Evolutionary conservation across 2,888 invertebrate species (phyloP).

Genomic region (Drosophila gaucha): DNA sequence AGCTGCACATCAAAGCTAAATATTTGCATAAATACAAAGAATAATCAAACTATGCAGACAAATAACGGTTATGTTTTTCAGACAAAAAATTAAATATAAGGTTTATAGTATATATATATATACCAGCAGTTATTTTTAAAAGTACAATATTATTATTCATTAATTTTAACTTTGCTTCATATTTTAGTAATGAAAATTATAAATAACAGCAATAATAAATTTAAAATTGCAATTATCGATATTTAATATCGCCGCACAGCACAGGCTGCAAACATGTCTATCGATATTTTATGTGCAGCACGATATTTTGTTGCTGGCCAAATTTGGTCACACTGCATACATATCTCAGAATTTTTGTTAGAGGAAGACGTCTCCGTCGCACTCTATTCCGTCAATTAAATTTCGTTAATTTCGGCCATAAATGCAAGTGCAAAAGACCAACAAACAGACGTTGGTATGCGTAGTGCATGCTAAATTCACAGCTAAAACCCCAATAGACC

Average conservation of each 20-base stretch:
- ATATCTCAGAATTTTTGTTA: slow-evolving; percentile 22
- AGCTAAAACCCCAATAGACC: background rate
- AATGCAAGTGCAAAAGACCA: slow-evolving; percentile 63
- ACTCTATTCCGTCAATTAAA: slow-evolving; percentile 12
- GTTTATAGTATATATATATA: background rate
- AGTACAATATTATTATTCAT: background rate
- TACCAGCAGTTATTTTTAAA: background rate
- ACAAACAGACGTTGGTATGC: slow-evolving; percentile 25
- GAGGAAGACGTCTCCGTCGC: slow-evolving; percentile 22
- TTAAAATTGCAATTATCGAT: slow-evolving; percentile 6
- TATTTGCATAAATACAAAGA: background rate
- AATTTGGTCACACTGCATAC: slow-evolving; percentile 31
- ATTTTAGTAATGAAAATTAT: background rate
- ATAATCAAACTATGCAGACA: too few species aligned
- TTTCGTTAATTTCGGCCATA: slow-evolving; percentile 48
- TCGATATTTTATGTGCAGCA: slow-evolving; percentile 2
- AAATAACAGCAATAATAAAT: background rate
- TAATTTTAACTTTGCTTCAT: too few species aligned
- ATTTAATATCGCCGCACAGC: background rate
- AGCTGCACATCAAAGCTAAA: background rate
- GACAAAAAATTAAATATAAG: too few species aligned
- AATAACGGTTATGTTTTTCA: background rate
- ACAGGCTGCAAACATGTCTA: background rate
- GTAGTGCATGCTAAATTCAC: slow-evolving; percentile 50
- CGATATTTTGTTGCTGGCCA: background rate